Conservation (phyloP, 1,140 invertebrate genomes). For the Mercenaria mercenaria region DNA sequence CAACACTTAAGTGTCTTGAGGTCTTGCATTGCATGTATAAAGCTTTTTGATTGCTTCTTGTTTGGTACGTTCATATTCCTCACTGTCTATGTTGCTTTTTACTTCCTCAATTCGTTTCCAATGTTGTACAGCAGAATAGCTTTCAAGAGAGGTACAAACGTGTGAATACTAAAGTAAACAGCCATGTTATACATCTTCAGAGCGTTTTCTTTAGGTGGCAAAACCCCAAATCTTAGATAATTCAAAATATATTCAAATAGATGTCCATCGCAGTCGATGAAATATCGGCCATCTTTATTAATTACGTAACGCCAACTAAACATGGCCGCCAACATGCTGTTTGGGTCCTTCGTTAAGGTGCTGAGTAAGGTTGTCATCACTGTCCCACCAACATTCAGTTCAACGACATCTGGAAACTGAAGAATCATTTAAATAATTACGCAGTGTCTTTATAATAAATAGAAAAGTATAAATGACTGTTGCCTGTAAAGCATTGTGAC, state of each 20-base stretch:
- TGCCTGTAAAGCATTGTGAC: no score
- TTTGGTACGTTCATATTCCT: background rate
- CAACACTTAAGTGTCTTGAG: no score
- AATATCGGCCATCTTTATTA: conserved; percentile 18
- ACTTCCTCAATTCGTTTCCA: background rate
- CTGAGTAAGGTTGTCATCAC: background rate
- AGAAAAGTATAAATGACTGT: no score
- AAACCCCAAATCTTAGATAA: conserved; percentile 58
- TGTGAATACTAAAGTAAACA: background rate
- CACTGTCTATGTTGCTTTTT: background rate
- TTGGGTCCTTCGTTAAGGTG: conserved; percentile 1
- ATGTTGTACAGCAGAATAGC: background rate
- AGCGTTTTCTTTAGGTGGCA: background rate
- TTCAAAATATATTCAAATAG: conserved; percentile 17
- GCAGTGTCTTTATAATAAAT: no score
- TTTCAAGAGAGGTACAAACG: no score
- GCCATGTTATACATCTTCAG: background rate
- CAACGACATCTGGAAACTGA: conserved; percentile 28
- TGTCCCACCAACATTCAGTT: conserved; percentile 20
- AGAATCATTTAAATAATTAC: background rate
- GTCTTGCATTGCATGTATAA: no score
- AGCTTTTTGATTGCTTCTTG: background rate
- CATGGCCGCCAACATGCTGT: conserved; percentile 45
- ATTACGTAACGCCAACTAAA: conserved; percentile 5
- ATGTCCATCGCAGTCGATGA: conserved; percentile 34